A percentile compares a stretch with the other conserved stretches of the same genome.
These are phyloP conservation scores for Sarcophaga bullata DNA, from an alignment of 1,140 invertebrate species.

Conservation along the genomic window DNA sequence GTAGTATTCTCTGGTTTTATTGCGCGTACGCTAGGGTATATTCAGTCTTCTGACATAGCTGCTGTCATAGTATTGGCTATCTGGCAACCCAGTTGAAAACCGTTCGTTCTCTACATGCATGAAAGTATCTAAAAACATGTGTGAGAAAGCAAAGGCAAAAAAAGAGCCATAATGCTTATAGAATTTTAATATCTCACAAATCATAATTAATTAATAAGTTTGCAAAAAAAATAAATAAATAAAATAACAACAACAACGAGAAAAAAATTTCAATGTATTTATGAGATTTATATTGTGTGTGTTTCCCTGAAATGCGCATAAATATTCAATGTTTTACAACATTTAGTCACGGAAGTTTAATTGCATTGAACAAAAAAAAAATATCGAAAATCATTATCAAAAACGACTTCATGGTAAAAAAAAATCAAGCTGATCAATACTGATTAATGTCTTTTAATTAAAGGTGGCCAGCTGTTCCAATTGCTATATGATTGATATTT, in stretches of 20 bases:
- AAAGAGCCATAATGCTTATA: background rate
- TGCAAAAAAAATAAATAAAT: slow-evolving; percentile 2
- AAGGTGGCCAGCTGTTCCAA: background rate
- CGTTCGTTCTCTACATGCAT: too few relatives aligned
- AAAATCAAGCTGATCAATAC: background rate
- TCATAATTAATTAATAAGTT: slow-evolving; percentile 37
- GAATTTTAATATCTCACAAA: slow-evolving; percentile 27
- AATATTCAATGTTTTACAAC: slow-evolving; percentile 16
- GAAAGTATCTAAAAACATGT: background rate
- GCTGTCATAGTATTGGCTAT: too few relatives aligned
- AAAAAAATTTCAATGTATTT: background rate
- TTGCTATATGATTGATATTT: too few relatives aligned
- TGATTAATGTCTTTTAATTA: background rate
- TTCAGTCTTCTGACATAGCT: too few relatives aligned
- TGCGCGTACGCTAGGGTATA: too few relatives aligned
- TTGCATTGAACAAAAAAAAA: slow-evolving; percentile 19
- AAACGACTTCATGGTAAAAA: background rate
- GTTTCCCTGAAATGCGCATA: background rate
- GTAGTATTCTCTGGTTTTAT: too few relatives aligned
- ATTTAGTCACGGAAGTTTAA: slow-evolving; percentile 18
- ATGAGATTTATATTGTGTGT: slow-evolving; percentile 2
- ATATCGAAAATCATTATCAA: background rate
- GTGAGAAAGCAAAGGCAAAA: background rate
- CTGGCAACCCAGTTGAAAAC: too few relatives aligned
- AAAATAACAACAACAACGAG: background rate